phyloP scores from a whole-genome alignment of 2,888 invertebrate species.

The Drosophila putrida region DNA sequence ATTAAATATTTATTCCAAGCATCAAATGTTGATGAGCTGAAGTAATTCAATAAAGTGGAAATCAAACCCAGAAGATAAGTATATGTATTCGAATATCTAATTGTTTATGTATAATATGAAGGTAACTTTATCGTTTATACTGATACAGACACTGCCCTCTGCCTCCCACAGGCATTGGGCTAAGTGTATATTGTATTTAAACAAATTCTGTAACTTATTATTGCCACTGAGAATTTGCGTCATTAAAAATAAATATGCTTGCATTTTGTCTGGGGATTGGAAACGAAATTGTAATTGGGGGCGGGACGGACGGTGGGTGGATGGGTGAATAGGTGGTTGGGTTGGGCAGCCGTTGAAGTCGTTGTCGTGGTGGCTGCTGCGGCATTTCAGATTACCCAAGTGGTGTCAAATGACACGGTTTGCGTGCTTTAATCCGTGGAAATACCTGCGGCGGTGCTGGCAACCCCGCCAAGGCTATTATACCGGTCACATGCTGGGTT shows the following conservation, averaged over 20 bases:
- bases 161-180: constrained; percentile 27
- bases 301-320: constrained; percentile 24
- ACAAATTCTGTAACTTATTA: constrained; percentile 63
- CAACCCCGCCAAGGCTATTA: constrained; percentile 72
- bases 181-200: constrained; percentile 54
- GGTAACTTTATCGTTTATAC: constrained; percentile 13
- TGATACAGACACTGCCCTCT: constrained; percentile 22
- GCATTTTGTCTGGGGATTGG: constrained; percentile 44
- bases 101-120: constrained; percentile 39
- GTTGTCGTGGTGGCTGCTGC: constrained; percentile 61
- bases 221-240: constrained; percentile 68
- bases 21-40: too few relatives aligned
- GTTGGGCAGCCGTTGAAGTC: constrained; percentile 22
- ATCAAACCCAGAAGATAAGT: neutral
- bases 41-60: constrained; percentile 16
- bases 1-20: too few relatives aligned
- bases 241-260: constrained; percentile 80
- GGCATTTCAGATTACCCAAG: constrained; percentile 81
- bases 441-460: constrained; percentile 76
- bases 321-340: neutral
- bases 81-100: constrained; percentile 21
- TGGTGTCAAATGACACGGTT: constrained; percentile 84
- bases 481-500: constrained; percentile 75
- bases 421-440: constrained; percentile 79
- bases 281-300: constrained; percentile 32